Evolutionary conservation across 2,113 vertebrate genomes (phyloP).

Genomic region (Atrichornis clamosus): DNA sequence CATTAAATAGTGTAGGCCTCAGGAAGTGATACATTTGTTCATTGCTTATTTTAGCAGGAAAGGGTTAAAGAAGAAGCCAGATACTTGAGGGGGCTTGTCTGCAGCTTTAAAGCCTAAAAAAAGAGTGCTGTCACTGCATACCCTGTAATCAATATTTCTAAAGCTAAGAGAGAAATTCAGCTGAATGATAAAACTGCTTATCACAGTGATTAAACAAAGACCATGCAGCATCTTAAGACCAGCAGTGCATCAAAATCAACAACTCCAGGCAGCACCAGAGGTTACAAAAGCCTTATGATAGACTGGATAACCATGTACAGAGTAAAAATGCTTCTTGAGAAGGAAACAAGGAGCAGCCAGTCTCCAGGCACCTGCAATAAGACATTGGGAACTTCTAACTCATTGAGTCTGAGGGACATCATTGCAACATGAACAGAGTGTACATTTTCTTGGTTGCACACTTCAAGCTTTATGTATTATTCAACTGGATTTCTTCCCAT

Average conservation of each 20-base stretch:
- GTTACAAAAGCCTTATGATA: background rate
- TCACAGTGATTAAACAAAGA: slow-evolving; percentile 19
- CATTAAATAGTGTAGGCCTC: background rate
- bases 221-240: background rate
- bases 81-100: background rate
- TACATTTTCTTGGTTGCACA: background rate
- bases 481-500: background rate
- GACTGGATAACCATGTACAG: background rate
- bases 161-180: slow-evolving; percentile 5
- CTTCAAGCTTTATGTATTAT: background rate
- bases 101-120: slow-evolving; percentile 11
- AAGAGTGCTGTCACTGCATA: background rate
- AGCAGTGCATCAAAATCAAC: background rate
- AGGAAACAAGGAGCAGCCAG: background rate
- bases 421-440: background rate
- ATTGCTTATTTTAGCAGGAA: background rate
- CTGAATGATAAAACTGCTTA: slow-evolving; percentile 9
- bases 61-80: background rate
- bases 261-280: background rate
- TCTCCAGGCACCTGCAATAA: background rate
- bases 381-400: background rate
- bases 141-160: background rate
- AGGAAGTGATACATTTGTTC: background rate
- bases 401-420: background rate
- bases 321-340: background rate